phyloP scores from a whole-genome alignment of 37 sponge, comb jelly and placozoan species.

The Aphrocallistes beatrix region DNA sequence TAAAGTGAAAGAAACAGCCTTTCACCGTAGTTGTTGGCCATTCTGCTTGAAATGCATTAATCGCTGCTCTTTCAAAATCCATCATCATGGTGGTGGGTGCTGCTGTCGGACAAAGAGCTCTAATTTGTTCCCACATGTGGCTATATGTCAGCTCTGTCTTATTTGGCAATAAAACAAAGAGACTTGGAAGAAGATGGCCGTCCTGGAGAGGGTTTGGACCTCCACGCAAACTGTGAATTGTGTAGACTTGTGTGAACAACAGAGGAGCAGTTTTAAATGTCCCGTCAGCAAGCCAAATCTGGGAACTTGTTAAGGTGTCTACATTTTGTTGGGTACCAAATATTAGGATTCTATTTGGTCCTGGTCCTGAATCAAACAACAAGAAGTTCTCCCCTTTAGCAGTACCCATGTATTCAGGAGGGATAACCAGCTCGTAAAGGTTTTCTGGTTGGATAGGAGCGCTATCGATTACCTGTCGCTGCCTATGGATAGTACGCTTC shows the following conservation, averaged over 20 bases:
- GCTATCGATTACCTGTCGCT: background rate
- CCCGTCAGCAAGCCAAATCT: slow-evolving; percentile 12
- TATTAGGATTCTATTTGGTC: slow-evolving; percentile 5
- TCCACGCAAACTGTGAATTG: background rate
- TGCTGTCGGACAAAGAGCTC: background rate
- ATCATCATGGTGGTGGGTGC: background rate
- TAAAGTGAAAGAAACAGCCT: slow-evolving; percentile 13
- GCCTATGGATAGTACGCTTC: slow-evolving; percentile 14
- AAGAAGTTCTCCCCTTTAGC: slow-evolving; percentile 19
- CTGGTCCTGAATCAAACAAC: slow-evolving; percentile 1
- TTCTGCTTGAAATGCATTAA: slow-evolving; percentile 6
- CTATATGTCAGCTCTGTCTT: background rate
- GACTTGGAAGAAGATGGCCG: background rate
- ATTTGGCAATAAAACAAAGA: slow-evolving; percentile 5
- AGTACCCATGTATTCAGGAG: background rate
- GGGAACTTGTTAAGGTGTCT: background rate
- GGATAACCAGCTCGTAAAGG: background rate
- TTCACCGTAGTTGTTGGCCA: slow-evolving; percentile 20
- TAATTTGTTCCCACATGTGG: slow-evolving; percentile 1
- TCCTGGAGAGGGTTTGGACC: slow-evolving; percentile 15
- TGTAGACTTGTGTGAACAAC: background rate
- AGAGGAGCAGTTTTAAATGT: slow-evolving; percentile 2
- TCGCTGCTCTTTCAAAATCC: slow-evolving; percentile 16
- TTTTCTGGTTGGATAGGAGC: slow-evolving; percentile 9
- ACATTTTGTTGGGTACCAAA: background rate